A percentile compares a stretch with the other conserved stretches of the same genome.
phyloP scores from a whole-genome alignment of 2,888 invertebrate genomes.

The Thyatira batis region DNA sequence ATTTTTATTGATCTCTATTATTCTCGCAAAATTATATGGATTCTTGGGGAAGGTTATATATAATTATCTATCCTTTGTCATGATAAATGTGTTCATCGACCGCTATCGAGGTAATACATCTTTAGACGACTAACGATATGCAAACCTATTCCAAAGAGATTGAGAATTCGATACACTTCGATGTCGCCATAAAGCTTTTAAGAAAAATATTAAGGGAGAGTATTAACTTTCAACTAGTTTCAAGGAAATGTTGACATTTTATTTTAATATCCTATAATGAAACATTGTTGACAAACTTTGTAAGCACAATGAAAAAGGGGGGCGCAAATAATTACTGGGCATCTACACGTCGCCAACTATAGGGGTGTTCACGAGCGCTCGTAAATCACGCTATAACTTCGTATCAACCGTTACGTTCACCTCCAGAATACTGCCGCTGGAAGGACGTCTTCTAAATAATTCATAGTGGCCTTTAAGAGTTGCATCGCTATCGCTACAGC shows the following conservation, averaged over 20 bases:
- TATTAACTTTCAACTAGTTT: too few relatives aligned
- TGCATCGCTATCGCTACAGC: slow-evolving; percentile 21
- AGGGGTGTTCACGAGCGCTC: slow-evolving; percentile 31
- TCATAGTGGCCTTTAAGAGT: slow-evolving; percentile 34
- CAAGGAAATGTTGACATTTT: too few relatives aligned
- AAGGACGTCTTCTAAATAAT: slow-evolving; percentile 38
- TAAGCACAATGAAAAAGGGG: slow-evolving; percentile 27
- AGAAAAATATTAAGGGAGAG: too few relatives aligned
- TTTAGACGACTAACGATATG: background rate
- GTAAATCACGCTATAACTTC: slow-evolving; percentile 38
- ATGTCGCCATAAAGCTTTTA: background rate
- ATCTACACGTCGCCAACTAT: slow-evolving; percentile 32
- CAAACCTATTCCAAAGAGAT: background rate
- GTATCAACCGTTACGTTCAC: slow-evolving; percentile 17
- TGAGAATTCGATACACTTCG: too few relatives aligned
- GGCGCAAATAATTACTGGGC: slow-evolving; percentile 24
- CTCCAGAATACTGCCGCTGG: slow-evolving; percentile 31
- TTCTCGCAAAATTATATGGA: background rate
- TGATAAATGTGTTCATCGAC: slow-evolving; percentile 40
- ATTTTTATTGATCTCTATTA: background rate
- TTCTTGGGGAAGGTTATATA: slow-evolving; percentile 5
- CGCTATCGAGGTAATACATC: slow-evolving; percentile 1
- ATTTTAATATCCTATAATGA: slow-evolving; percentile 1
- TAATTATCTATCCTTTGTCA: slow-evolving; percentile 30
- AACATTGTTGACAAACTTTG: background rate